Evolutionary conservation across 2,888 invertebrate species (phyloP), one percentile per base, ranked within the genome.

Genomic region (Alloplasta piceator): DNA sequence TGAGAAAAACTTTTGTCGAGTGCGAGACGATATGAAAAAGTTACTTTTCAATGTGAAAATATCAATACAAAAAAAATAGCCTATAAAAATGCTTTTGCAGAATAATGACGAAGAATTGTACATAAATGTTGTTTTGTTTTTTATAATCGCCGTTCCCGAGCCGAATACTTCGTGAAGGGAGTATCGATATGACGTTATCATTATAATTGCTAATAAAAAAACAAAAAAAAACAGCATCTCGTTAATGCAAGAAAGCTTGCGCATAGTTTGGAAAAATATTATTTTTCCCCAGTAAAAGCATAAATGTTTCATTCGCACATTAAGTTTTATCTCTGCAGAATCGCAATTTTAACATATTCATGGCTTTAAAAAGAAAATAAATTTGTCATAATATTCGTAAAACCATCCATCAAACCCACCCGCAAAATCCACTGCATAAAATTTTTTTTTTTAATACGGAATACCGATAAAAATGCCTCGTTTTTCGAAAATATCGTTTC

Each of bases 151-250:
- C 66, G 71, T 78, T 43, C 48, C 75, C 38, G 52, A 66, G 58
- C 55, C 63, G 79, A 66, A 80, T 14, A 60, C 71, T 74, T 74
- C 74, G 70, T 14, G 4, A 75, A 80, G 79, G 79, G 75, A 80
- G 79, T 80, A 80, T 75, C 52, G 68, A 71, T 36, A 67, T 14
- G 43, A 41, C 39, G 58, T 56, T 48, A 55, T 73, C 26, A 64
- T 6, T 56, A 67, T 68, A 67, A 26, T 26, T 67, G 72, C 61
- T 58, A 79, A 56, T 7, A 74, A 48, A 39, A 63, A 50, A 9
- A 39, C 48, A 2, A 64, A 63, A 5, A 26, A 55, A 50, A 56
- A 56, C 39, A 63, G 67, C 66, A 36, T 64, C 26, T 61, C 58
- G 10, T 41, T 41, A 26, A 55, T 55, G 41, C 16, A n/a, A 39